phyloP scores from a whole-genome alignment of 1,140 invertebrate genomes.

The Pogonus chalceus region DNA sequence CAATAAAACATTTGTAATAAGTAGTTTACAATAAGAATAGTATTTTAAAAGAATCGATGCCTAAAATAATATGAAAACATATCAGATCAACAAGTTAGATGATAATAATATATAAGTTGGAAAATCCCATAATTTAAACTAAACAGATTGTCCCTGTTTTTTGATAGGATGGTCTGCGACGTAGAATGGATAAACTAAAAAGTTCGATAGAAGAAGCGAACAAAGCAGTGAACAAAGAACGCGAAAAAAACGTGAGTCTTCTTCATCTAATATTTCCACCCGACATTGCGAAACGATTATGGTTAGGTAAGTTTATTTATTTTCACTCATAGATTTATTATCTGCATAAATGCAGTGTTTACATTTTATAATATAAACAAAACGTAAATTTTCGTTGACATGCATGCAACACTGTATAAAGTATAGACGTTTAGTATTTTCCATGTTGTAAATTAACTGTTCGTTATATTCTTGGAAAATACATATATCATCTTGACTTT shows the following conservation, averaged over 20 bases:
- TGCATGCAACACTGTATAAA: no score
- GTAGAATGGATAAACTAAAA: conserved; percentile 91
- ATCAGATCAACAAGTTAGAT: no score
- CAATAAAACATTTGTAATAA: no score
- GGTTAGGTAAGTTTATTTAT: conserved; percentile 59
- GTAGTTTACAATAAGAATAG: no score
- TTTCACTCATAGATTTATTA: conserved; percentile 1
- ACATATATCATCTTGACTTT: not conserved
- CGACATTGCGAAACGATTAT: conserved; percentile 82
- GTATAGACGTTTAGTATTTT: no score
- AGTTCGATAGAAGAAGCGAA: conserved; percentile 88
- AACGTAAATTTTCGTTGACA: not conserved
- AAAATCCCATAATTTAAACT: no score
- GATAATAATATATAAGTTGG: no score
- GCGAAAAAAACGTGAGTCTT: conserved; percentile 90
- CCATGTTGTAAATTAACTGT: not conserved
- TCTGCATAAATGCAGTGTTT: not conserved
- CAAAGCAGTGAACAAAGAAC: conserved; percentile 80
- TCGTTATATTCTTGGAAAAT: not conserved
- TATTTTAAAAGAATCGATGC: no score
- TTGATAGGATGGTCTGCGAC: conserved; percentile 78
- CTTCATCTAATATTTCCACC: conserved; percentile 91
- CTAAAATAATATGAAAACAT: no score
- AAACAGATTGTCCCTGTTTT: no score
- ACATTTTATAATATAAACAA: not conserved